A percentile compares a stretch with the other conserved stretches of the same genome.
Evolutionary conservation across 2,888 invertebrate genomes (phyloP).

Genomic region (Dione juno): DNA sequence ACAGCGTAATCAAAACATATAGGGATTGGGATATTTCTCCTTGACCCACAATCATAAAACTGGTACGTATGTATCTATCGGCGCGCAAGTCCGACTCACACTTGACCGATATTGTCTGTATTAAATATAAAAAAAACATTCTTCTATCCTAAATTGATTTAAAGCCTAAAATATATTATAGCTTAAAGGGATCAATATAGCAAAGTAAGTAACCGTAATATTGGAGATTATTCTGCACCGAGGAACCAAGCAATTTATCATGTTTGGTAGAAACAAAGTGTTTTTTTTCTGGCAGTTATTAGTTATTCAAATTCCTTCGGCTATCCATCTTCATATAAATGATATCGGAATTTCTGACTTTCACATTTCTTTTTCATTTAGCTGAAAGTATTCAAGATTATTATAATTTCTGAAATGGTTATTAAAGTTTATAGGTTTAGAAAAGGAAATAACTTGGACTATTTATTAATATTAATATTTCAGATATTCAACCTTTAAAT

Average conservation of each 20-base stretch:
- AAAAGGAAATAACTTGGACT: background rate
- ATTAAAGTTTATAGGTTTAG: background rate
- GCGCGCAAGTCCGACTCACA: too few relatives aligned
- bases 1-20: too few relatives aligned
- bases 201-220: slow-evolving; percentile 65
- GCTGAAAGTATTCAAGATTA: too few relatives aligned
- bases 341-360: background rate
- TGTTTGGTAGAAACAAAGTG: slow-evolving; percentile 42
- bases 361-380: background rate
- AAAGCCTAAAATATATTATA: background rate
- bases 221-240: slow-evolving; percentile 67
- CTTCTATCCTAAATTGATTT: background rate
- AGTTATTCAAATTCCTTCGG: background rate
- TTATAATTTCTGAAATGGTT: background rate
- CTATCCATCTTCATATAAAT: slow-evolving; percentile 1
- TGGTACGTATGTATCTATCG: too few relatives aligned
- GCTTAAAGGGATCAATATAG: slow-evolving; percentile 45
- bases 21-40: too few relatives aligned
- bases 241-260: slow-evolving; percentile 61
- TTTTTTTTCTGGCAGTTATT: slow-evolving; percentile 6
- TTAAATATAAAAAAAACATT: background rate
- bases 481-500: background rate
- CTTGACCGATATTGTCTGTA: background rate
- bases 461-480: background rate
- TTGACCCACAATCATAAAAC: too few relatives aligned